Conservation (phyloP, 2,113 vertebrate genomes). For the Hemiscyllium ocellatum region DNA sequence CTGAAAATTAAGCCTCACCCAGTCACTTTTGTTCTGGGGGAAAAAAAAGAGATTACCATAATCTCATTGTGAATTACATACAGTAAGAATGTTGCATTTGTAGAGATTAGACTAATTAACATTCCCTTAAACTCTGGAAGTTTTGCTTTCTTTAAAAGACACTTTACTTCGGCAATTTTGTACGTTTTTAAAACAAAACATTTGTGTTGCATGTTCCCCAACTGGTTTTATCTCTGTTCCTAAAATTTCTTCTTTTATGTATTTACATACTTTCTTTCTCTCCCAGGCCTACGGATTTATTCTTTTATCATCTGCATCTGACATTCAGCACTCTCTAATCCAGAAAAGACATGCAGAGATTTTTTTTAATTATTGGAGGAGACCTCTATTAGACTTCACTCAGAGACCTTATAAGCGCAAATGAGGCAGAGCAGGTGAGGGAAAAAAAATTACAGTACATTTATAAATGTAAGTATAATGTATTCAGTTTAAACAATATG, state of each 20-base stretch:
- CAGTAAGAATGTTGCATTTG: not conserved
- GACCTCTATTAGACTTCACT: not conserved
- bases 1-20: constrained; percentile 5
- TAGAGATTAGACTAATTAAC: not conserved
- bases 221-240: not conserved
- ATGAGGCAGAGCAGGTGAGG: too few relatives aligned
- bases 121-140: not conserved
- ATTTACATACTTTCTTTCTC: not conserved
- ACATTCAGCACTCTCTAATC: not conserved
- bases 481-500: not conserved
- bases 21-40: not conserved
- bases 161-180: too few relatives aligned
- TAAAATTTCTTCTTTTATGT: not conserved
- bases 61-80: not conserved
- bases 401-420: not conserved
- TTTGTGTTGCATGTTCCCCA: not conserved
- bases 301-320: not conserved
- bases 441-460: not conserved
- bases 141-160: not conserved
- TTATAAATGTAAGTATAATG: not conserved
- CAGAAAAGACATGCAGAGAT: not conserved
- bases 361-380: too few relatives aligned
- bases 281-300: not conserved
- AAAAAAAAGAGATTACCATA: not conserved
- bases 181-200: not conserved